Evolutionary conservation across 2,797 vertebrate species (phyloP).

Genomic region (Anguilla anguilla): DNA sequence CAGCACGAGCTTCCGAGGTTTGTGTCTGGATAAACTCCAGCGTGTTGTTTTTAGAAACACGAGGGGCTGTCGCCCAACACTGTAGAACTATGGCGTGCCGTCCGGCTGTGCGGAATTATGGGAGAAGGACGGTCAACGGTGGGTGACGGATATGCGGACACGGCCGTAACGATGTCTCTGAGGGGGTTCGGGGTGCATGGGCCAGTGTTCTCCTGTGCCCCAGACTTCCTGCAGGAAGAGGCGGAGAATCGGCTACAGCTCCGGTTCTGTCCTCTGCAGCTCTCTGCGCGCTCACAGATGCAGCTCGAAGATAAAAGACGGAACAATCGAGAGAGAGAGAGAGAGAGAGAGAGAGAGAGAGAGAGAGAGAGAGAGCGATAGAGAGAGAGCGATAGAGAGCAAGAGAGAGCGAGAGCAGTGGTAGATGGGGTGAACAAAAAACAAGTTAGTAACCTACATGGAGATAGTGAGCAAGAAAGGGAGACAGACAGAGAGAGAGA

Average conservation of each 20-base stretch:
- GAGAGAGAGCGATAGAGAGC: background rate
- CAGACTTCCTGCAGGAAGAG: constrained; percentile 61
- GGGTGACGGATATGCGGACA: background rate
- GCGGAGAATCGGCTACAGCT: constrained; percentile 57
- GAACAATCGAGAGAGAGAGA: constrained; percentile 37
- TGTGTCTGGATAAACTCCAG: background rate
- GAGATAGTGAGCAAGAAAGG: no score
- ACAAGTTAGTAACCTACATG: no score
- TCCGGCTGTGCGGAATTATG: background rate
- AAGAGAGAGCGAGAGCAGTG: no score
- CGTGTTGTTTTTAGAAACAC: background rate
- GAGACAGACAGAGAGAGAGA: background rate
- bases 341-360: background rate
- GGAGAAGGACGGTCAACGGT: background rate
- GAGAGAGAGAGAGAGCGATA: background rate
- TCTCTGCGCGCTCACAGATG: constrained; percentile 49
- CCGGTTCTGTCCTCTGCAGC: constrained; percentile 48
- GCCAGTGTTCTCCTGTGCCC: constrained; percentile 32
- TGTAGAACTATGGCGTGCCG: background rate
- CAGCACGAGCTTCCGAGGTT: constrained; percentile 25
- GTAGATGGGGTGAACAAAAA: no score
- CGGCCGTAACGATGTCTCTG: background rate
- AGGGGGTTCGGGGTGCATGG: background rate
- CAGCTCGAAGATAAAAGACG: constrained; percentile 54
- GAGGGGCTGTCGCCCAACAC: background rate